Percentiles rank a stretch among this genome's conserved stretches.
These are phyloP conservation scores for Chinchilla lanigera DNA, from an alignment of 2,113 vertebrate genomes.

Conservation along the genomic window DNA sequence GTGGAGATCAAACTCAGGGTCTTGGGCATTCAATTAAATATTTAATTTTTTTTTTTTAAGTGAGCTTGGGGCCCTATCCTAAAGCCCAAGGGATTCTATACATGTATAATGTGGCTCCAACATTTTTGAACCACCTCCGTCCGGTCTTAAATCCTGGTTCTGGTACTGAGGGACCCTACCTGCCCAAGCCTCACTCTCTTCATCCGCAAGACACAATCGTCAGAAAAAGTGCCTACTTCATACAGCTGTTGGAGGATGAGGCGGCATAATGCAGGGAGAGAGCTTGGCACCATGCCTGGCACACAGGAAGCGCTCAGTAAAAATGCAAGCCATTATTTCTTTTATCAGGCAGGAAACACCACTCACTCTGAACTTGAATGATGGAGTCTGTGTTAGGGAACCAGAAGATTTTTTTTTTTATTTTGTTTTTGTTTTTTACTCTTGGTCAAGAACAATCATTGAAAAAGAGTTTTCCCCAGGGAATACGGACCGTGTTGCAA, in stretches of 20 bases:
- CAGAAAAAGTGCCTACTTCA: background rate
- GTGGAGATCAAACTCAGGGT: too few relatives aligned
- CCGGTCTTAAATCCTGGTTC: background rate
- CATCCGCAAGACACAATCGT: background rate
- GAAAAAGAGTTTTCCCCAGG: background rate
- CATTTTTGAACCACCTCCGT: background rate
- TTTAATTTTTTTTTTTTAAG: background rate
- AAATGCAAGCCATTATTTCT: background rate
- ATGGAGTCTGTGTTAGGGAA: background rate
- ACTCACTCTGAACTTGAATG: background rate
- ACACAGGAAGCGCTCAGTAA: background rate
- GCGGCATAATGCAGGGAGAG: rapidly evolving
- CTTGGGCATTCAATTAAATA: background rate
- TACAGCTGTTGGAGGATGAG: background rate
- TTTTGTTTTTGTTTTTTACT: background rate
- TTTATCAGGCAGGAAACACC: background rate
- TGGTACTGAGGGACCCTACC: background rate
- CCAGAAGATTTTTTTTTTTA: background rate
- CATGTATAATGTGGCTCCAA: background rate
- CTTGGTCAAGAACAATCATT: background rate
- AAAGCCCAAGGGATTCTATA: background rate
- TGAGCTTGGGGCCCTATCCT: background rate
- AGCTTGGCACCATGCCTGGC: rapidly evolving
- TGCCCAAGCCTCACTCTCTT: background rate
- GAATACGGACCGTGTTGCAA: background rate